phyloP scores from a whole-genome alignment of 1,140 invertebrate genomes.

The Eupeodes corollae region DNA sequence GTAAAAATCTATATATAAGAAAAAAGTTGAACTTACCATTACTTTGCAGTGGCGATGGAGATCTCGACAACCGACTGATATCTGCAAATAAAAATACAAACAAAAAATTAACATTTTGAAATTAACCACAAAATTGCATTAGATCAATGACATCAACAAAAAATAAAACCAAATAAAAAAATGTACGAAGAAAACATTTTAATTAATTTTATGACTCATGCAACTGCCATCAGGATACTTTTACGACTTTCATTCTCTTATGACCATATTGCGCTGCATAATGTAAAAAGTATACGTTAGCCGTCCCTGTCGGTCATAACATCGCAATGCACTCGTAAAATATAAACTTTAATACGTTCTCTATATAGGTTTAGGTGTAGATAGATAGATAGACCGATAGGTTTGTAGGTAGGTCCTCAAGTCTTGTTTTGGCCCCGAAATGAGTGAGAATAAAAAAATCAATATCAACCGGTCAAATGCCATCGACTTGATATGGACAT shows the following conservation, averaged over 20 bases:
- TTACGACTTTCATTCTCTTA: slow-evolving; percentile 6
- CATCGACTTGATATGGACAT: no score
- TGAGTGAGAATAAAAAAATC: no score
- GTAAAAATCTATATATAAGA: neutral
- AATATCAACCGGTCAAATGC: no score
- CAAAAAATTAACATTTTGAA: neutral
- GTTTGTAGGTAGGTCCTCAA: no score
- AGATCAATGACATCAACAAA: slow-evolving; percentile 4
- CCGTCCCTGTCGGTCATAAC: no score
- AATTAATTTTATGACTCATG: slow-evolving; percentile 16
- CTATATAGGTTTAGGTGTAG: no score
- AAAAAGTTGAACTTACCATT: slow-evolving; percentile 31
- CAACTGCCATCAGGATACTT: slow-evolving; percentile 1
- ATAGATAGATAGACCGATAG: no score
- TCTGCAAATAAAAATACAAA: slow-evolving; percentile 21
- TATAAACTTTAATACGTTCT: no score
- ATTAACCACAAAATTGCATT: neutral
- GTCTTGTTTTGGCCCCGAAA: no score
- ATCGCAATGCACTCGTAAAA: no score
- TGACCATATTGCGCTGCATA: slow-evolving; percentile 3
- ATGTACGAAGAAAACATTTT: slow-evolving; percentile 20
- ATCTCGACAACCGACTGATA: slow-evolving; percentile 34
- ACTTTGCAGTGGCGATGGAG: slow-evolving; percentile 34
- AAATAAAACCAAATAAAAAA: slow-evolving; percentile 5
- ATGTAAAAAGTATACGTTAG: no score